Base-by-base conservation (phyloP, 2,113 vertebrate species). In the Leptosomus discolor region DNA sequence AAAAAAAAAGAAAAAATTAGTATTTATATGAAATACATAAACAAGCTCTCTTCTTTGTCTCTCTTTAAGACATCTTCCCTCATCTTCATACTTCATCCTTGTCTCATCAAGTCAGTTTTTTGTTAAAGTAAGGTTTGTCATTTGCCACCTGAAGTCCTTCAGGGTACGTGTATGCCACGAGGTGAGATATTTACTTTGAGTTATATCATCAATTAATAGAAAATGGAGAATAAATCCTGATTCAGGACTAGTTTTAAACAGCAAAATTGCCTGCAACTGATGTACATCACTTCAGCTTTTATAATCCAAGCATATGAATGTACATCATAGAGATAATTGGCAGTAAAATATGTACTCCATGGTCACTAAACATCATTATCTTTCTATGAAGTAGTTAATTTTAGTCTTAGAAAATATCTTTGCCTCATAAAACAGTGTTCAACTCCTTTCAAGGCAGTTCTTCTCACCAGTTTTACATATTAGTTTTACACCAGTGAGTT, bases 51-150 rank as follows among this genome's bases (percentile, higher is more conserved):
- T 69, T 64, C 36, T 79, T 58, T 56, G 3, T 58, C 14, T 46
- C 22, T 56, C 51, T 56, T 67, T 69, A 76, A 37, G 15, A 19
- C 7, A 22, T n/a, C 5, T 60, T 95, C 32, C 19, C 34, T 85
- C 29, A 23, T 43, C 54, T 79, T 36, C 15, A 46, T 54, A 60
- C 9, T 58, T 64, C 65, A 77, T 80, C 12, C 15, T 90, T 94
- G 71, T 94, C 78, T 70, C 6, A 3, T 94, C 58, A 92, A 94
- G 64, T 83, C 20, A 85, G 36, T 91, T 97, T 95, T 95, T 92
- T 90, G 90, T 94, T 78, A 95, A 97, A 95, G 63, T 81, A 93
- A 69, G n/a, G 92, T 97, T 95, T 91, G 79, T 85, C 58, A 74
- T 81, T 20, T n/a, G 67, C 32, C n/a, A 48, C 69, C 86, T 63